A percentile compares a stretch with the other conserved stretches of the same genome.
Evolutionary conservation across 2,113 vertebrate species (phyloP).

Genomic region (Chloebia gouldiae): DNA sequence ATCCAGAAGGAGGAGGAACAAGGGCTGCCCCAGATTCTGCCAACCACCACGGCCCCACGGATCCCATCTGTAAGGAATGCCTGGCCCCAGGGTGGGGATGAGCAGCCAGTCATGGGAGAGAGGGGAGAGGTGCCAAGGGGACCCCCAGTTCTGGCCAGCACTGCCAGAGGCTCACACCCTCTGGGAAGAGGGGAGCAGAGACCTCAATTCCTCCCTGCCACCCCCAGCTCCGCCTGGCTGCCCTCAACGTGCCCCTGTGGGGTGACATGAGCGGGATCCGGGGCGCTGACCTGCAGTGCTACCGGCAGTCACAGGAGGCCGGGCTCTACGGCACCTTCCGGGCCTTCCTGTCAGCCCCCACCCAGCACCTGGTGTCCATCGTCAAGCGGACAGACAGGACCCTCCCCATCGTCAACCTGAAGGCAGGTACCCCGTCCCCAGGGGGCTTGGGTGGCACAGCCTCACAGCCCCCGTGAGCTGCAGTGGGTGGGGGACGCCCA

Average conservation of each 20-base stretch:
- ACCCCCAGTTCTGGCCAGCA: fast-evolving
- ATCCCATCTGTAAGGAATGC: constrained; percentile 56
- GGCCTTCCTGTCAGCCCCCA: constrained; percentile 52
- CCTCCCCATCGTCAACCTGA: constrained; percentile 66
- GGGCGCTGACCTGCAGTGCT: constrained; percentile 63
- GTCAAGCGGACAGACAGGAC: constrained; percentile 59
- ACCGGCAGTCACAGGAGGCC: constrained; percentile 66
- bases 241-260: constrained; percentile 40
- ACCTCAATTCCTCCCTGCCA: fast-evolving
- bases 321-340: constrained; percentile 62
- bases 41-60: background rate
- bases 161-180: fast-evolving
- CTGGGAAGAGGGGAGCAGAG: fast-evolving
- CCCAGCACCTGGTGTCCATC: constrained; percentile 41
- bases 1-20: background rate
- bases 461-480: fast-evolving
- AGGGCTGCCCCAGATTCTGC: background rate
- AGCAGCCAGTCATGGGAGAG: background rate
- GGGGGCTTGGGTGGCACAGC: background rate
- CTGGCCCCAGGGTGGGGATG: fast-evolving
- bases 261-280: constrained; percentile 55
- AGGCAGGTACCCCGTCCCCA: background rate
- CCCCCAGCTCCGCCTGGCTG: constrained; percentile 56
- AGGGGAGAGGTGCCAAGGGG: fast-evolving
- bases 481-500: fast-evolving